Evolutionary conservation across 2,888 invertebrate species (phyloP), one percentile per base, ranked within the genome.

Genomic region (Aethes cnicana): DNA sequence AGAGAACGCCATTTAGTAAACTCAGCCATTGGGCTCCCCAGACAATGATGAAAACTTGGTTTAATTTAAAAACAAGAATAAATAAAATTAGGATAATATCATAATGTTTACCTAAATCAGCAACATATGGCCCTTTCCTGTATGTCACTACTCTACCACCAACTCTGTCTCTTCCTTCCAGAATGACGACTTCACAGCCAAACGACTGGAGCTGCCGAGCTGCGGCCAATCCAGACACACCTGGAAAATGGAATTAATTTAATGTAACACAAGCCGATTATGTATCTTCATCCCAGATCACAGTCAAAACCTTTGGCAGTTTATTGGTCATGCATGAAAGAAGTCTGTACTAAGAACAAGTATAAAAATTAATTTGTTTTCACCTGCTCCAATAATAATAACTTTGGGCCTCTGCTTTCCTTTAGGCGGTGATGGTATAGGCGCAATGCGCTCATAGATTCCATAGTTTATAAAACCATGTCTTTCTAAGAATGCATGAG

Each of bases 381-480:
- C 65, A 72, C 97, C 97, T 69, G 92, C 92, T 37, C 92, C 92
- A 74, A 93, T 92, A 23, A 92, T 92, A 43, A 92, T 92, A 7
- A 92, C 92, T 79, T 93, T 94, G 0, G 93, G 94, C 55, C 91
- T 84, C 63, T 93, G 93, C 68, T 93, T 93, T 48, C 90, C 90
- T 73, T 89, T 90, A 3, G 81, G 70, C 43, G 89, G 89, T 9
- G 76, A 71, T 4, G 93, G 92, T 55, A 93, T 91, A 47, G 95
- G 94, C 71, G 95, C 95, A 2, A 95, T 81, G 25, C 97, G 91
- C 75, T 97, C 97, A 81, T 97, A 99, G 41, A 98, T 95, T 0
- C 99, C 99, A 90, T 97, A 99, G 87, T 99, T 99, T 57, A 99
- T 98, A 69, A 96, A 97, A 1, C 99, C 98, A 81, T 98, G 97